Evolutionary conservation across 2,888 invertebrate genomes (phyloP).

Genomic region (Chrysodeixis includens): DNA sequence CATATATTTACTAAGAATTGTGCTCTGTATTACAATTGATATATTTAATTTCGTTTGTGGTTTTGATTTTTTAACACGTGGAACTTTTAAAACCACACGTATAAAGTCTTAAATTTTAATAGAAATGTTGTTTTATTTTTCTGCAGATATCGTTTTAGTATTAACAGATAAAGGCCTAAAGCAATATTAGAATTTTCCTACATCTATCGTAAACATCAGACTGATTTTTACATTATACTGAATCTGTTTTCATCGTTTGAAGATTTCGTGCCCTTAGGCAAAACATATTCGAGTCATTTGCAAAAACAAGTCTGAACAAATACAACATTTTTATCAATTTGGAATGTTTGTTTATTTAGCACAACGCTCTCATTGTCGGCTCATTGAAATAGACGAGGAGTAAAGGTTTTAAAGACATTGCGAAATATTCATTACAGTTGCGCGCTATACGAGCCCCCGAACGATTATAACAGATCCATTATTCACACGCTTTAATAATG

Average conservation of each 20-base stretch:
- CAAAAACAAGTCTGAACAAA: conserved; percentile 23
- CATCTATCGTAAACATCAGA: conserved; percentile 22
- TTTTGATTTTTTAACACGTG: too few species aligned
- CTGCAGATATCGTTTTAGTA: background rate
- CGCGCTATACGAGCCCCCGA: background rate
- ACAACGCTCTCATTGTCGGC: background rate
- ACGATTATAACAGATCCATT: too few species aligned
- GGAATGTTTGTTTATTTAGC: background rate
- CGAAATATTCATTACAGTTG: background rate
- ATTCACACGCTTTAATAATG: conserved; percentile 4
- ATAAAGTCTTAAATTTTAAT: too few species aligned
- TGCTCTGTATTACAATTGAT: conserved; percentile 26
- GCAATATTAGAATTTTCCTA: conserved; percentile 8
- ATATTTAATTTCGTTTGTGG: conserved; percentile 31
- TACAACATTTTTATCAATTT: background rate
- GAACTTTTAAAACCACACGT: too few species aligned
- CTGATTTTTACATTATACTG: conserved; percentile 45
- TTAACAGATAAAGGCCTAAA: conserved; percentile 1
- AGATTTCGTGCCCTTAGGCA: conserved; percentile 22
- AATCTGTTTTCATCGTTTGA: conserved; percentile 32
- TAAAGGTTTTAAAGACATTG: background rate
- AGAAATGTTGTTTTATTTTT: too few species aligned
- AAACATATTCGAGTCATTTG: conserved; percentile 25
- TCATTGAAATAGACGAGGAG: background rate
- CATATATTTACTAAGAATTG: conserved; percentile 13